Conservation (phyloP, 2,888 invertebrate species). For the Eretmocerus hayati region DNA sequence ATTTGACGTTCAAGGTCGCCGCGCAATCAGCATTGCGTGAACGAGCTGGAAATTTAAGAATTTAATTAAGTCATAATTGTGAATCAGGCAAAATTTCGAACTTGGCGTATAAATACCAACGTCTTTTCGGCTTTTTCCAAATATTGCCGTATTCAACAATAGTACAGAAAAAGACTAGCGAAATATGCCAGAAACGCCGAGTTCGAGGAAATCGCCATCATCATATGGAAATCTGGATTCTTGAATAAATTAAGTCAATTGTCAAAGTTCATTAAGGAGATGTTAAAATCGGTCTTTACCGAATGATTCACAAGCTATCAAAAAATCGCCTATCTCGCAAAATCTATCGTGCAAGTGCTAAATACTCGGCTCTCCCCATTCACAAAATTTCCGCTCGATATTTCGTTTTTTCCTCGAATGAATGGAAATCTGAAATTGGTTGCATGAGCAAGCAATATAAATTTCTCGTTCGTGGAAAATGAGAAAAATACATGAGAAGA, state of each 20-base stretch:
- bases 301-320: constrained; percentile 18
- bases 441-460: background rate
- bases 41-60: constrained; percentile 24
- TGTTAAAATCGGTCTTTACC: constrained; percentile 17
- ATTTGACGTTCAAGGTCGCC: constrained; percentile 25
- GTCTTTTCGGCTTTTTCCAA: constrained; percentile 21
- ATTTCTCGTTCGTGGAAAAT: too few species aligned
- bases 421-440: background rate
- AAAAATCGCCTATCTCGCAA: constrained; percentile 10
- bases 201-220: constrained; percentile 18
- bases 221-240: background rate
- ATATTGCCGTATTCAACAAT: constrained; percentile 21
- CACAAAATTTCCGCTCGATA: constrained; percentile 1
- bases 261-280: constrained; percentile 14
- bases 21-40: constrained; percentile 21
- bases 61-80: constrained; percentile 17
- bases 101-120: constrained; percentile 14
- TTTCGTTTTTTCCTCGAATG: background rate
- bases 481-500: background rate
- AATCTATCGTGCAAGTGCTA: constrained; percentile 13
- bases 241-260: constrained; percentile 9
- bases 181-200: constrained; percentile 19
- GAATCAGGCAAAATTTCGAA: constrained; percentile 20
- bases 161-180: constrained; percentile 21
- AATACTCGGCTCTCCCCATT: constrained; percentile 13